Percentiles rank a stretch among this genome's conserved stretches.
Conservation (phyloP, 2,888 invertebrate genomes). For the Synergus japonicus region DNA sequence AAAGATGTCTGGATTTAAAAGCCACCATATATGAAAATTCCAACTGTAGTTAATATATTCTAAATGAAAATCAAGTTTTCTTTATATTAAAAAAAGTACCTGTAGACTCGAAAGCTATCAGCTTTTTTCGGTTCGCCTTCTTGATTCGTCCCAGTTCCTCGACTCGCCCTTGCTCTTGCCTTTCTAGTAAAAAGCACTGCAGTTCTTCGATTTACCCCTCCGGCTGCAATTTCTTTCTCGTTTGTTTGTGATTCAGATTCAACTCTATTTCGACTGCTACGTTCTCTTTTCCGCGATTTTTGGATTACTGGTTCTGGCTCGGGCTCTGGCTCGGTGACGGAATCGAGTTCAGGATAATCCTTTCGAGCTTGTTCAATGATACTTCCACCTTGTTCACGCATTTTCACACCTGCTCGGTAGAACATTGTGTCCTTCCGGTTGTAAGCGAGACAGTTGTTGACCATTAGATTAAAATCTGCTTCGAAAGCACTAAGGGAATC, state of each 20-base stretch:
- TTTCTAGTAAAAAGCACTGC: slow-evolving; percentile 89
- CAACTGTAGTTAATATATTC: neutral
- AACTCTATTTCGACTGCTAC: slow-evolving; percentile 67
- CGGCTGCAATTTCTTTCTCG: slow-evolving; percentile 68
- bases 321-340: slow-evolving; percentile 38
- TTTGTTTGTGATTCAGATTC: slow-evolving; percentile 66
- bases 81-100: slow-evolving; percentile 56
- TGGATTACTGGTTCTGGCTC: slow-evolving; percentile 55
- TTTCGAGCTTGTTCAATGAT: slow-evolving; percentile 89
- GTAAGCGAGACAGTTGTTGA: slow-evolving; percentile 95
- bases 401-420: slow-evolving; percentile 92
- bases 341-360: slow-evolving; percentile 79
- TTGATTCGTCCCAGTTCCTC: slow-evolving; percentile 68
- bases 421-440: slow-evolving; percentile 97
- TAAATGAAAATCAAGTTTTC: slow-evolving; percentile 8
- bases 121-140: slow-evolving; percentile 70
- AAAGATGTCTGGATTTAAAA: neutral
- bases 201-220: slow-evolving; percentile 84
- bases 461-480: slow-evolving; percentile 96
- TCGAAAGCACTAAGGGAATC: slow-evolving; percentile 88
- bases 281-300: slow-evolving; percentile 71
- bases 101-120: slow-evolving; percentile 74
- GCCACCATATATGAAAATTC: neutral
- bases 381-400: slow-evolving; percentile 92
- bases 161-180: slow-evolving; percentile 80